Evolutionary conservation across 2,113 vertebrate genomes (phyloP).

Genomic region (Physeter macrocephalus): DNA sequence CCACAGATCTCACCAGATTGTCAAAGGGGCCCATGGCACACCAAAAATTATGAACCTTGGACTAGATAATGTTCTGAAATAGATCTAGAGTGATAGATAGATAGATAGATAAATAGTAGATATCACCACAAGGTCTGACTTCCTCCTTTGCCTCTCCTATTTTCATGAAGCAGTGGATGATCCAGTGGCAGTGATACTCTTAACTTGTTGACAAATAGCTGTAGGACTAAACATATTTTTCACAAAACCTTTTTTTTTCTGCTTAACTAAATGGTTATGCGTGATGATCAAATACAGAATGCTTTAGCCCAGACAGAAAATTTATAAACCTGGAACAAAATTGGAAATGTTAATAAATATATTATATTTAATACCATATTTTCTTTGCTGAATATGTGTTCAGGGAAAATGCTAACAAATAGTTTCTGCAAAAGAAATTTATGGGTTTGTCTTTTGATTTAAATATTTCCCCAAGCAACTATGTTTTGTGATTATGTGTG

Average conservation of each 20-base stretch:
- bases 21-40: background rate
- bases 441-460: conserved; percentile 28
- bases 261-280: background rate
- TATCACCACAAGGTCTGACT: background rate
- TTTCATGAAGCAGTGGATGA: background rate
- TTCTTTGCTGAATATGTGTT: conserved; percentile 38
- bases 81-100: background rate
- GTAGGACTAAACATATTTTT: background rate
- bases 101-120: background rate
- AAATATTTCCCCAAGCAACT: conserved; percentile 37
- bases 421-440: conserved; percentile 19
- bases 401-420: conserved; percentile 29
- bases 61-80: background rate
- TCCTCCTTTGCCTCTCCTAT: background rate
- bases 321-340: conserved; percentile 5
- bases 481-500: conserved; percentile 1
- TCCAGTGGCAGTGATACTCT: background rate
- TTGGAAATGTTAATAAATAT: conserved; percentile 35
- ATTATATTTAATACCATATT: conserved; percentile 5
- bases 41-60: background rate
- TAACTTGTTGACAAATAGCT: background rate
- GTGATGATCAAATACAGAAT: conserved; percentile 6
- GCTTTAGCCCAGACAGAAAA: background rate
- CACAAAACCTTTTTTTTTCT: background rate
- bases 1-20: background rate